Evolutionary conservation across 2,113 vertebrate genomes (phyloP), one percentile per base, ranked within the genome.

Genomic region (Lepus europaeus): DNA sequence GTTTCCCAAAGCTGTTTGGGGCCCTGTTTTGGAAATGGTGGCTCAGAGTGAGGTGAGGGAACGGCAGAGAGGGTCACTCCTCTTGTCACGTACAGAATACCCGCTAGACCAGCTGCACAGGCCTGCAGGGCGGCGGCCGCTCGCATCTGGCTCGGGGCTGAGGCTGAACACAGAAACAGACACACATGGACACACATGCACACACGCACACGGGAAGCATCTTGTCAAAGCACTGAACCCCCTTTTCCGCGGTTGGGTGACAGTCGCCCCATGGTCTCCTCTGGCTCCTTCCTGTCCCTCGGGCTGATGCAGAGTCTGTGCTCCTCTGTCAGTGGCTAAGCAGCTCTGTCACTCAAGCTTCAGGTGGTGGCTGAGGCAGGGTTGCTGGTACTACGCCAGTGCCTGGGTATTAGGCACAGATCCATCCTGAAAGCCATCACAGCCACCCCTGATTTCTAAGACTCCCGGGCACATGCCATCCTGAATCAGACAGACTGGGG

Each of bases 61-160:
- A 53, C n/a, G 27, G 51, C 51, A 45, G 51, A 45, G 76, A 53
- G 17, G 90, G 29, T 8, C 2, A 0, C 19, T 51, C 33, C n/a
- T 95, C 74, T 25, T 49, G 86, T 53, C 72, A 74, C 93, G 80
- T 80, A 49, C 8, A 89, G 93, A 92, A 27, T 39, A 76, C 5
- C 4, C 16, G 89, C 4, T 36, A 87, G 64, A 56, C 45, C 78
- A 64, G 83, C 36, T 64, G 25, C n/a, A n/a, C 36, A 14, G 39
- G 31, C 23, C 33, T 92, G 69, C 49, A 91, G 23, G 53, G 59
- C 6, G 11, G 19, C 78, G 64, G 39, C 73, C 23, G 59, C 74
- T 79, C 49, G 77, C 29, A 27, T 66, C 9, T 77, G 66, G 80
- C 53, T 25, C 31, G 11, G 13, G 70, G 82, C 88, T 45, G 22